A percentile compares a stretch with the other conserved stretches of the same genome.
Evolutionary conservation across 2,888 invertebrate genomes (phyloP).

Genomic region (Sepiola atlantica): DNA sequence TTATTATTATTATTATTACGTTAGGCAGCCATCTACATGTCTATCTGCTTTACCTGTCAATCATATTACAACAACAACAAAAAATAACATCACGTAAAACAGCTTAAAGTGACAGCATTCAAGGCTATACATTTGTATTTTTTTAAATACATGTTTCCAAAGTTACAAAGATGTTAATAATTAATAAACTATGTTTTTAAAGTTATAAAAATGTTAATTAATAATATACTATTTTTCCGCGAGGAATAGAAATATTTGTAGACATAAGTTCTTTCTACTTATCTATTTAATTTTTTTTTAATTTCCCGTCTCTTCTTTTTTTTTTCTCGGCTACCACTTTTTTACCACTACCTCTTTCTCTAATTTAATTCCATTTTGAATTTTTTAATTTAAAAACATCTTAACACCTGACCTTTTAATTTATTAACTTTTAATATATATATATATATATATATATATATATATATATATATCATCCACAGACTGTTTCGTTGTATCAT

Average conservation of each 20-base stretch:
- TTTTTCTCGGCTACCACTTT: neutral
- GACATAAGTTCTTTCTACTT: neutral
- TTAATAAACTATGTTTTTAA: neutral
- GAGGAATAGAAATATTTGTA: neutral
- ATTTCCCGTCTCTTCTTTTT: too few relatives aligned
- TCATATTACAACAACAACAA: neutral
- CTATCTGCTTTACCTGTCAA: neutral
- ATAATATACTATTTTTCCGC: neutral
- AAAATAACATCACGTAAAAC: neutral
- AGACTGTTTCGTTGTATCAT: too few relatives aligned
- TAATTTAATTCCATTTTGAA: conserved; percentile 5
- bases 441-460: too few relatives aligned
- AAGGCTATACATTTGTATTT: neutral
- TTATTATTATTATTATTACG: neutral
- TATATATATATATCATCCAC: too few relatives aligned
- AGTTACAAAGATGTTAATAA: neutral
- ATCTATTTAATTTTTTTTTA: neutral
- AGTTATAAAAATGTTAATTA: neutral
- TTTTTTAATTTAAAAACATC: neutral
- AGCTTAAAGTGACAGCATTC: neutral
- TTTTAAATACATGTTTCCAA: neutral
- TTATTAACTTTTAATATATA: neutral
- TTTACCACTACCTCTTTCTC: neutral
- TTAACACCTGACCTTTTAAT: neutral
- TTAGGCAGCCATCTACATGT: conserved; percentile 7